Base-by-base conservation (phyloP, 2,888 invertebrate species). In the Sinotaia quadrata region DNA sequence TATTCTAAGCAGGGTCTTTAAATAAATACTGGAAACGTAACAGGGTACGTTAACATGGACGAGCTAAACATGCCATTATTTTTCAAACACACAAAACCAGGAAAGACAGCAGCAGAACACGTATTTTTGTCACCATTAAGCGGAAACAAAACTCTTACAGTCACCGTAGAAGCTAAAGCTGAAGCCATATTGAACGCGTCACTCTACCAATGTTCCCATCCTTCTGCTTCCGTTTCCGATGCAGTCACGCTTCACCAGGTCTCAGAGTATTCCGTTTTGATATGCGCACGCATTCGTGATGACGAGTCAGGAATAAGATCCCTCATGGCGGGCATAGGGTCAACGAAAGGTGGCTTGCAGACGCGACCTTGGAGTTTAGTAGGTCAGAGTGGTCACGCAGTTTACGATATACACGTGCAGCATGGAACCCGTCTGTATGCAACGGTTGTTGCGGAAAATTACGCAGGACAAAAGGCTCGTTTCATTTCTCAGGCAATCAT, bases 391-490 rank as follows among this genome's bases (percentile, higher is more conserved):
- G 68, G 58, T 37, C 68, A 69, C 54, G 60, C 52, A 4, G 34
- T 71, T 8, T 47, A 77, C 5, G 31, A 60, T 18, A 67, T 67
- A 2, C 33, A 73, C 15, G 58, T 68, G 10, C 67, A 69, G 3
- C 78, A 78, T 51, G 78, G 73, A 24, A 70, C 67, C 7, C 60
- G 51, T 5, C 52, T 78, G 15, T 73, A 75, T 57, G 71, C 71
- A 7, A 75, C 75, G 7, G 78, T 66, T 2, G 57, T 74, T 2
- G 73, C 71, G 0, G 74, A 75, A 58, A 79, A 79, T 67, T 57
- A 71, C 34, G 79, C 79, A n/a, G 77, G 78, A 10, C 61, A 73
- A 2, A 34, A 36, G 33, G 56, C 73, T 5, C 44, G 51, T 18
- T 79, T 79, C 54, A 29, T 62, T 1, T 68, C 76, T 4, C 15